These are phyloP conservation scores for Harpegnathos saltator DNA, from an alignment of 1,140 invertebrate species.

Conservation along the genomic window DNA sequence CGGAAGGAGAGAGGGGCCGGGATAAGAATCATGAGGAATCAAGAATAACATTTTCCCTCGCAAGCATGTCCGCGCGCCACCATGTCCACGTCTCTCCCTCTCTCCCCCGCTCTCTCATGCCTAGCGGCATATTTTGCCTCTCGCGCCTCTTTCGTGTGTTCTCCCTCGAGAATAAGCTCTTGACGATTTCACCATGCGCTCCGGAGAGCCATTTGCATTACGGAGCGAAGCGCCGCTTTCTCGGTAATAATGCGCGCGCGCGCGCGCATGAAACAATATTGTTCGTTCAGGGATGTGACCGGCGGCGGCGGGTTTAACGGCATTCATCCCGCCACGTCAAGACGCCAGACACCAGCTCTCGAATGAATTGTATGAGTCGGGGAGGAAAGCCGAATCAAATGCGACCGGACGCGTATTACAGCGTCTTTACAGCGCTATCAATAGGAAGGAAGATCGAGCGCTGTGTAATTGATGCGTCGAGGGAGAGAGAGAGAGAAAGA, in stretches of 20 bases:
- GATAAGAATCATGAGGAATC: conserved; percentile 41
- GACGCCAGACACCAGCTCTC: background rate
- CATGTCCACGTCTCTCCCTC: no score
- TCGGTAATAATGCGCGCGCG: conserved; percentile 20
- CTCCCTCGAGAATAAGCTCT: conserved; percentile 21
- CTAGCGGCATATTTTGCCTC: no score
- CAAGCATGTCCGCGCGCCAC: background rate
- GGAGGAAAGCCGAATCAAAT: background rate
- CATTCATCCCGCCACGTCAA: background rate
- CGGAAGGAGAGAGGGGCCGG: conserved; percentile 9
- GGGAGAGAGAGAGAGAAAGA: no score
- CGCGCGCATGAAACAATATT: background rate
- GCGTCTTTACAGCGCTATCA: conserved; percentile 8
- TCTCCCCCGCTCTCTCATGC: no score
- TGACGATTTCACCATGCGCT: conserved; percentile 14
- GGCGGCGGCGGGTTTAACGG: background rate
- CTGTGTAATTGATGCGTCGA: conserved; percentile 12
- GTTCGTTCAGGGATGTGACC: background rate
- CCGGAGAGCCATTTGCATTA: conserved; percentile 5
- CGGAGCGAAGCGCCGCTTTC: background rate
- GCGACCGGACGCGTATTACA: conserved; percentile 4
- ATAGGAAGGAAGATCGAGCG: conserved; percentile 11
- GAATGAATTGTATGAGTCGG: background rate
- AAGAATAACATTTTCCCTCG: conserved; percentile 56
- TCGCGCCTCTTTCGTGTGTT: background rate